Evolutionary conservation across 2,113 vertebrate genomes (phyloP).

Genomic region (Thamnophis sirtalis): DNA sequence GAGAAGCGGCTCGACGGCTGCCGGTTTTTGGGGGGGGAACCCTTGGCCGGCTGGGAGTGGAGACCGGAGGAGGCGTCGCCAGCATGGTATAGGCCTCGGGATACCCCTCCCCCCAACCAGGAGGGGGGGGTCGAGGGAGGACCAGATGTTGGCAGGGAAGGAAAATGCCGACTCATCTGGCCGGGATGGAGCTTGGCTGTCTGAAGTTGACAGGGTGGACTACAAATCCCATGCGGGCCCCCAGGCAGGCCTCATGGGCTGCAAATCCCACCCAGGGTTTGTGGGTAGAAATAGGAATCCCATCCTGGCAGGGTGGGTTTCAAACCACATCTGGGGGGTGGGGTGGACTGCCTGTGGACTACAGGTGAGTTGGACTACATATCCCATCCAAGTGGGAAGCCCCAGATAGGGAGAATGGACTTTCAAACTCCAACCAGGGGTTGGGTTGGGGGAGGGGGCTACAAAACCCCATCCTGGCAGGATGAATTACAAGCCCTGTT

Average conservation of each 20-base stretch:
- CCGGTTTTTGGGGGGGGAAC: background rate
- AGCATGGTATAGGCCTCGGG: conserved; percentile 30
- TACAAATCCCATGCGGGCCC: background rate
- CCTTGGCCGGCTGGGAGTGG: too few relatives aligned
- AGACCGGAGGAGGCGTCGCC: background rate
- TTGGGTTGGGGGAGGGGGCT: background rate
- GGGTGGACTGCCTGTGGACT: too few relatives aligned
- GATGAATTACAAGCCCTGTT: background rate
- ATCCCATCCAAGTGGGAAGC: background rate
- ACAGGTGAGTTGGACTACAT: background rate
- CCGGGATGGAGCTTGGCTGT: background rate
- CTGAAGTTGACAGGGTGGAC: background rate
- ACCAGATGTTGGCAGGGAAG: background rate
- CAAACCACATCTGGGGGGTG: background rate
- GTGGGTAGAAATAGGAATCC: background rate
- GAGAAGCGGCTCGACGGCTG: background rate
- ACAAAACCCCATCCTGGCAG: background rate
- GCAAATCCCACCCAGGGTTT: background rate
- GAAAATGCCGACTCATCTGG: background rate
- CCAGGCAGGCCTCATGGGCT: background rate
- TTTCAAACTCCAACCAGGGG: background rate
- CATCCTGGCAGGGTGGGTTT: background rate
- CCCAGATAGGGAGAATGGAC: background rate
- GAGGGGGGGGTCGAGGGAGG: background rate
- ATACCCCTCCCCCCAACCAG: background rate